phyloP scores from a whole-genome alignment of 2,797 vertebrate species.

The Serranus cabrilla region DNA sequence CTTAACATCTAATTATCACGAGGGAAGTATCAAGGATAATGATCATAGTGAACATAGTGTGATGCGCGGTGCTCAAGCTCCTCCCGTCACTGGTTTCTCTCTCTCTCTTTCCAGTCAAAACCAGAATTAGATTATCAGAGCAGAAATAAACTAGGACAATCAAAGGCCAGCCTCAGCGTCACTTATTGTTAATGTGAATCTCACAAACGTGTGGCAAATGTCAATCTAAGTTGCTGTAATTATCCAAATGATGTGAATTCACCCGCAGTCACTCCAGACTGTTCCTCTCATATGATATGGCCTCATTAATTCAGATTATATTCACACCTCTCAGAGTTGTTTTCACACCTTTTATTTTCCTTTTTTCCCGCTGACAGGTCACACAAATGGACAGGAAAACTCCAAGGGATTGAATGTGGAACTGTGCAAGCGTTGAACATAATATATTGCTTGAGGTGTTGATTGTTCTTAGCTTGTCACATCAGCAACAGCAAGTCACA shows the following conservation, averaged over 20 bases:
- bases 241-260: slow-evolving; percentile 71
- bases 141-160: slow-evolving; percentile 50
- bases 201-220: slow-evolving; percentile 73
- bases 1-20: slow-evolving; percentile 55
- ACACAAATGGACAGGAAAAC: slow-evolving; percentile 55
- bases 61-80: slow-evolving; percentile 30
- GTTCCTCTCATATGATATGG: slow-evolving; percentile 62
- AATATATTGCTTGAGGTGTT: slow-evolving; percentile 32
- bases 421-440: slow-evolving; percentile 21
- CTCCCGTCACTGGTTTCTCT: slow-evolving; percentile 32
- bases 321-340: slow-evolving; percentile 80
- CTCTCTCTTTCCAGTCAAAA: slow-evolving; percentile 39
- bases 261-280: slow-evolving; percentile 64
- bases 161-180: slow-evolving; percentile 48
- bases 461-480: slow-evolving; percentile 51
- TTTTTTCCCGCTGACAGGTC: slow-evolving; percentile 50
- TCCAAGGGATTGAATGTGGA: slow-evolving; percentile 20
- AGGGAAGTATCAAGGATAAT: slow-evolving; percentile 44
- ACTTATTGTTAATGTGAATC: slow-evolving; percentile 54
- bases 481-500: slow-evolving; percentile 5
- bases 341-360: slow-evolving; percentile 70
- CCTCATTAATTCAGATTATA: slow-evolving; percentile 85
- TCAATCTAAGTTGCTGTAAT: slow-evolving; percentile 79
- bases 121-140: slow-evolving; percentile 46
- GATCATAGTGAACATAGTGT: slow-evolving; percentile 45